Conservation (phyloP, 2,888 invertebrate genomes). For the Scaptomyza parva region DNA sequence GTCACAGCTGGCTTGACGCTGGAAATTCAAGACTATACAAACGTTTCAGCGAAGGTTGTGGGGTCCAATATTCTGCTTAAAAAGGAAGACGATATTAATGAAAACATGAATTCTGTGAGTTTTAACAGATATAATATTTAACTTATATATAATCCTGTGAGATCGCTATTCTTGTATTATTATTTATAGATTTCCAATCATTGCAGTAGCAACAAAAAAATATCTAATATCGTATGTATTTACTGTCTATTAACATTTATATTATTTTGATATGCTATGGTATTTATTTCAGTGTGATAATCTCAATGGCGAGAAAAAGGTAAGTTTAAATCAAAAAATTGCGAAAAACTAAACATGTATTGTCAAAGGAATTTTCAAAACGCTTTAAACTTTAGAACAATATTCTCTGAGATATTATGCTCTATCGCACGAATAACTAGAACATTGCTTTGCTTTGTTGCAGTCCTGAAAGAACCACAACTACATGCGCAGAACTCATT, state of each 20-base stretch:
- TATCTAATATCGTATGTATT: conserved; percentile 94
- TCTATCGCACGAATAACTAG: too few species aligned
- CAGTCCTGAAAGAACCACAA: too few species aligned
- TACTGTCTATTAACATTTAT: neutral
- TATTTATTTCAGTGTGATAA: conserved; percentile 94
- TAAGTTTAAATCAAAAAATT: conserved; percentile 85
- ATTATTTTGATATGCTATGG: conserved; percentile 41
- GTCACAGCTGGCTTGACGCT: conserved; percentile 35
- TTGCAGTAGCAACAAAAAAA: conserved; percentile 96
- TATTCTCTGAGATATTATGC: too few species aligned
- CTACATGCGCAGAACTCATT: too few species aligned
- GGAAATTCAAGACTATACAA: conserved; percentile 56
- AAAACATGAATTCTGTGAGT: conserved; percentile 94
- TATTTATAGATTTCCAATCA: conserved; percentile 93
- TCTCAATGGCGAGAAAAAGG: conserved; percentile 96
- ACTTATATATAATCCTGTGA: neutral
- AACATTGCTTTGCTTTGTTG: too few species aligned
- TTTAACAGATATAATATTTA: too few species aligned
- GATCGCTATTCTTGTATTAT: conserved; percentile 72
- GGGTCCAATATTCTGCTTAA: conserved; percentile 54
- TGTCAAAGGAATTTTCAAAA: too few species aligned
- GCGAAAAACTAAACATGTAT: neutral
- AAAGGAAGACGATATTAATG: conserved; percentile 84
- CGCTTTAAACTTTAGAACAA: too few species aligned
- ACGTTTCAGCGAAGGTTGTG: conserved; percentile 52